Percentiles rank a stretch among this genome's conserved stretches.
Conservation (phyloP, 2,113 vertebrate genomes). For the Electrona antarctica region DNA sequence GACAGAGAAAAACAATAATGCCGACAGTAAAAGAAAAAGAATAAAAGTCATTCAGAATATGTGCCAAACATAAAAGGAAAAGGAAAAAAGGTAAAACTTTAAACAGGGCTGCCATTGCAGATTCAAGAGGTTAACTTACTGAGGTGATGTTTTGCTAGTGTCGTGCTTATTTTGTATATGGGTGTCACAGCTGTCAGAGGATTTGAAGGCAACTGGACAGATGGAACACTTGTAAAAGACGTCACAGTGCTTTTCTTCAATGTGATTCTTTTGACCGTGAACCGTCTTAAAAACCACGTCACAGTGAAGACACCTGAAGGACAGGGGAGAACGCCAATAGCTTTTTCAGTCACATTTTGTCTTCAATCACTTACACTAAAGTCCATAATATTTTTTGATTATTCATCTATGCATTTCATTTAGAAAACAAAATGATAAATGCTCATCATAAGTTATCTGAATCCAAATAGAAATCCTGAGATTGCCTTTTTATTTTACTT, state of each 20-base stretch:
- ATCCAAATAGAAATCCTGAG: too few species aligned
- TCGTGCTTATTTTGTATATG: constrained; percentile 88
- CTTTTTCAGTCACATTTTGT: not conserved
- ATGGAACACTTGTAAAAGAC: constrained; percentile 93
- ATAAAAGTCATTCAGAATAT: not conserved
- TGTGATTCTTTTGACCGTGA: constrained; percentile 88
- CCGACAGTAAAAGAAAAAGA: not conserved
- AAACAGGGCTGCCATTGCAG: not conserved
- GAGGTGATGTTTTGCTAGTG: constrained; percentile 74
- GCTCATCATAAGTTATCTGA: too few species aligned
- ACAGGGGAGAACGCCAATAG: not conserved
- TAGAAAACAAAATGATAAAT: too few species aligned
- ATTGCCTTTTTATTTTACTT: too few species aligned
- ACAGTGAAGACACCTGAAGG: constrained; percentile 91
- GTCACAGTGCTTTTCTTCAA: constrained; percentile 92
- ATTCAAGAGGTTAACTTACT: constrained; percentile 80
- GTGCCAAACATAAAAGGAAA: not conserved
- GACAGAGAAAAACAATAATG: constrained; percentile 22
- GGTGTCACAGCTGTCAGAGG: constrained; percentile 81
- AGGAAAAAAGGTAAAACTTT: not conserved
- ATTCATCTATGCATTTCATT: too few species aligned
- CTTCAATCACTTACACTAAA: not conserved
- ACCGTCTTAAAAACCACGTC: constrained; percentile 89
- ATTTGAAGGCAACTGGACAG: constrained; percentile 95
- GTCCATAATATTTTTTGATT: too few species aligned